Base-by-base conservation (phyloP, 2,797 vertebrate species). In the Trachurus trachurus region DNA sequence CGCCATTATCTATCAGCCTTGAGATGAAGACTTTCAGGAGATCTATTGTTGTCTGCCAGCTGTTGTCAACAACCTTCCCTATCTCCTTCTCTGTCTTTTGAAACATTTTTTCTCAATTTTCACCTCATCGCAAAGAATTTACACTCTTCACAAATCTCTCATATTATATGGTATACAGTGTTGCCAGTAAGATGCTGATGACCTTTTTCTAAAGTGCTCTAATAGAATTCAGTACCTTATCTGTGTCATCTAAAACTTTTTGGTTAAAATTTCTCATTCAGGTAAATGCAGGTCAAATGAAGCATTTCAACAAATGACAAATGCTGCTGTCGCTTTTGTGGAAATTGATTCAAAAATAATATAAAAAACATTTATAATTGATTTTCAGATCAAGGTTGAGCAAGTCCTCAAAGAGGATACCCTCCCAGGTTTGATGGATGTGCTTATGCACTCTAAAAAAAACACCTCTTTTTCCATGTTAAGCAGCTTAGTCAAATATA, bases 11-110 rank as follows among this genome's bases (percentile, higher is more conserved):
- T 72, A 85, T 89, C 85, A 90, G 83, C 63, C 67, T 62, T 60
- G 71, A 80, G 78, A 92, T 86, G 80, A 86, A 90, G 81, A 81
- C 82, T 81, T 88, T 80, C 79, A 71, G 65, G 62, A 90, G 87
- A 83, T 74, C 79, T 76, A 81, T 84, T 19, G 72, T 77, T 70
- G 63, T 89, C 74, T 83, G 83, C 88, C 88, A 90, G 85, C 78
- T 91, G 86, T 84, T 80, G 77, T 81, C 76, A 81, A 73, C 65
- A 85, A 76, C 34, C 50, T 37, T 74, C 69, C 67, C 59, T 34
- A 21, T 61, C 70, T 21, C 49, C 16, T 26, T 12, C 63, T 50
- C 56, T 53, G 6, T 71, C 39, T 76, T 71, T 78, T 66, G 31
- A 61, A 75, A 82, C 77, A 66, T 26, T 9, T 52, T 62, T 56